Evolutionary conservation across 2,113 vertebrate species (phyloP), one percentile per base, ranked within the genome.

Genomic region (Axis porcinus): DNA sequence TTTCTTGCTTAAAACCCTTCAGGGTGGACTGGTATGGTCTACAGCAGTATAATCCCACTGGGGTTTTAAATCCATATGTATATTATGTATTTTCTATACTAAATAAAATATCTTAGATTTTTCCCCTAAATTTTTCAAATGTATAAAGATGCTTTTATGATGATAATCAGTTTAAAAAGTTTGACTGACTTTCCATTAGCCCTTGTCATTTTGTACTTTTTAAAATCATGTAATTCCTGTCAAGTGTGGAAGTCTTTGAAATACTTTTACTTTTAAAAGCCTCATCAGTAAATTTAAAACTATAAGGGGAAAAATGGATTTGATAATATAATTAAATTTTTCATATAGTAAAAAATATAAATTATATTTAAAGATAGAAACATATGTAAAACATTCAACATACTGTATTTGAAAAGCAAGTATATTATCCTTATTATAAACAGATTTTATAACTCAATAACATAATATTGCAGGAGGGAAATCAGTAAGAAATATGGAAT

Each of bases 251-350:
- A 96, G 52, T 74, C 67, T 43, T 25, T 95, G 36, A 94, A 76
- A 57, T 88, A 57, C 25, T 78, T 83, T 15, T 36, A 70, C 64
- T 67, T 94, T 70, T 47, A 88, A 95, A 91, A 95, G 23, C 27
- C 7, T 94, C 52, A 57, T 74, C 43, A 95, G 64, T 86, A 89
- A 94, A 94, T 10, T 23, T 94, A 89, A 87, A 95, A 36, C 5
- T 86, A 15, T 52, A 74, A 58, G 50, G 86, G n/a, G 47, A 64
- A 86, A 94, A 81, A 74, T 83, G n/a, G 1, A 86, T 27, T 93
- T 95, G 28, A 60, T 28, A 52, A 84, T 87, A 67, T 67, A 91
- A 92, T 84, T 94, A 92, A 91, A 87, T 79, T 96, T 92, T 96
- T 58, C 13, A 86, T 86, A 54, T 11, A 45, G 11, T 67, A 90